These are phyloP conservation scores for Chloropsis hardwickii DNA, from an alignment of 2,113 vertebrate species.

Conservation along the genomic window DNA sequence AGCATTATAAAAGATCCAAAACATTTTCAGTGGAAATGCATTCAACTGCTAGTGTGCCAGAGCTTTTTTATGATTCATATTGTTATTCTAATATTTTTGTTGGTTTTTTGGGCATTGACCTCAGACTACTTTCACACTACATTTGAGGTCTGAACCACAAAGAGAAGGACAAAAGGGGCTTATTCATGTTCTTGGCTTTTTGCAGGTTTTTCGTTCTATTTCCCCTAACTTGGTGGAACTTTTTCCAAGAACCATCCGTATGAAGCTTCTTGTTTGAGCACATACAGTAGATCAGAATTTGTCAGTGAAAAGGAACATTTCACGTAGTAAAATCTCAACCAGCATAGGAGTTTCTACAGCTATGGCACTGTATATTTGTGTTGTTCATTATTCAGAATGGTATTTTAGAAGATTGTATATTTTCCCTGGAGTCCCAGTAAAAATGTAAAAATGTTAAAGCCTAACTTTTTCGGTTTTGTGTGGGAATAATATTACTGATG, in stretches of 20 bases:
- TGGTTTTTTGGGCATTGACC: background rate
- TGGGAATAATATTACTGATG: background rate
- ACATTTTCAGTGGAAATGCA: background rate
- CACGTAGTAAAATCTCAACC: background rate
- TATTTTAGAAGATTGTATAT: background rate
- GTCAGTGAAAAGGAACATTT: background rate
- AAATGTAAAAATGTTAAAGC: background rate
- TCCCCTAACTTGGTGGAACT: background rate
- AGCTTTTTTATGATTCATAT: background rate
- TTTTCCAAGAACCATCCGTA: background rate
- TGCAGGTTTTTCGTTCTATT: background rate
- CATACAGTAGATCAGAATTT: background rate
- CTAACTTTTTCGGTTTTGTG: background rate
- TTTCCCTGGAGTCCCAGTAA: background rate
- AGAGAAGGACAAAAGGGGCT: background rate
- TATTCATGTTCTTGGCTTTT: constrained; percentile 1
- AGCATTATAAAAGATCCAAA: background rate
- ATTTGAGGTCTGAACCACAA: background rate
- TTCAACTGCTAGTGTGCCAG: background rate
- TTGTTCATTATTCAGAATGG: background rate
- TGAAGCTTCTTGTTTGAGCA: background rate
- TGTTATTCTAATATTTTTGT: background rate
- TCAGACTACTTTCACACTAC: background rate
- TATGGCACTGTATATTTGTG: background rate
- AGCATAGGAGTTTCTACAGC: background rate